Base-by-base conservation (phyloP, 2,888 invertebrate species). In the Conistra vaccinii region DNA sequence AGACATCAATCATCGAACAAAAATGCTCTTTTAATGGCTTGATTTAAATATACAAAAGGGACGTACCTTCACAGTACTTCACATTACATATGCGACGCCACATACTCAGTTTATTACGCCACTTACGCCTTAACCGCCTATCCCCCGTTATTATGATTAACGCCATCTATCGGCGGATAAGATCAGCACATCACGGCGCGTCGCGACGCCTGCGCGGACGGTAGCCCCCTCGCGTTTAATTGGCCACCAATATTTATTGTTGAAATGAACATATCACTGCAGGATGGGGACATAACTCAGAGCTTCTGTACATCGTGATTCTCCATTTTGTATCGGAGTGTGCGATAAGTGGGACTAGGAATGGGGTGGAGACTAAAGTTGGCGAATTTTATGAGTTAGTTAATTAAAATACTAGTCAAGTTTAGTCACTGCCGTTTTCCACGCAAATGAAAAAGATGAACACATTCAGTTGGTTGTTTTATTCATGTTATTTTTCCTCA, bases 211-310 rank as follows among this genome's bases (percentile, higher is more conserved):
- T 83, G 85, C 72, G 77, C 79, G 77, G 85, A 89, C 91, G 84
- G 89, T 89, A 89, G 87, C 89, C 89, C 72, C 66, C 78, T 81
- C 84, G 89, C 88, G 88, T 93, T 94, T 96, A 96, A 96, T 96
- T 96, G 96, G 94, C 92, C 92, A 88, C 89, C 92, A 91, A 94
- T 96, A 96, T 96, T 96, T 96, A 96, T 96, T 95, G 95, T 96
- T 94, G 92, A 93, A 93, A 95, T 96, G 96, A 95, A 96, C 95
- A 95, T 95, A 96, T 96, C 95, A 95, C 88, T 89, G 89, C 86
- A 88, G 88, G 90, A 89, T 90, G 90, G 90, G 93, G 95, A 96
- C 95, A 94, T 96, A 95, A 96, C 95, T 96, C 95, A 95, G 92
- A 76, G 93, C 95, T 94, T 90, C 95, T 93, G 95, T 94, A 91